Evolutionary conservation across 2,113 vertebrate species (phyloP).

Genomic region (Istiophorus platypterus): DNA sequence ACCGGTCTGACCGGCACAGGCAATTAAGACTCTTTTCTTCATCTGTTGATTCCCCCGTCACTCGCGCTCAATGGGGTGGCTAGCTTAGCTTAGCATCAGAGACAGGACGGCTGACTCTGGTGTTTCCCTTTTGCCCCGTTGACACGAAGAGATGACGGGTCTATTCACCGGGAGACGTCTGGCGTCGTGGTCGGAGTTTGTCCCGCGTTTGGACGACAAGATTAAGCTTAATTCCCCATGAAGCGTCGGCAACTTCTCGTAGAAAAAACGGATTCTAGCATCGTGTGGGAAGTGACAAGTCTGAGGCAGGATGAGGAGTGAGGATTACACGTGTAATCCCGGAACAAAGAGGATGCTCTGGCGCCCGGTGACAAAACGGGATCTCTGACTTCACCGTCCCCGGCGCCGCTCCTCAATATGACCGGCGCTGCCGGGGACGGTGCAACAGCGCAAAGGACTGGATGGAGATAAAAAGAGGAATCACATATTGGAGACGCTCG

Average conservation of each 20-base stretch:
- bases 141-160: slow-evolving; percentile 8
- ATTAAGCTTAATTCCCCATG: slow-evolving; percentile 60
- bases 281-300: slow-evolving; percentile 23
- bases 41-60: slow-evolving; percentile 45
- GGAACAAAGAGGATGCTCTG: slow-evolving; percentile 31
- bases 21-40: slow-evolving; percentile 12
- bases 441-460: no score
- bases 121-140: background rate
- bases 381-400: background rate
- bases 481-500: no score
- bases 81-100: slow-evolving; percentile 60
- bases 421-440: no score
- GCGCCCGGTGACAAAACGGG: slow-evolving; percentile 10
- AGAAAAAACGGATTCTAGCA: background rate
- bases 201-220: slow-evolving; percentile 38
- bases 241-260: background rate
- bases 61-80: slow-evolving; percentile 6
- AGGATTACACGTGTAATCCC: slow-evolving; percentile 49
- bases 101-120: slow-evolving; percentile 39
- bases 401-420: background rate
- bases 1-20: background rate
- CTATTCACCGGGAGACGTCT: slow-evolving; percentile 23
- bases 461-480: no score
- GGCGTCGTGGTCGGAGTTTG: background rate
- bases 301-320: background rate